Evolutionary conservation across 2,113 vertebrate genomes (phyloP).

Genomic region (Pelusios castaneus): DNA sequence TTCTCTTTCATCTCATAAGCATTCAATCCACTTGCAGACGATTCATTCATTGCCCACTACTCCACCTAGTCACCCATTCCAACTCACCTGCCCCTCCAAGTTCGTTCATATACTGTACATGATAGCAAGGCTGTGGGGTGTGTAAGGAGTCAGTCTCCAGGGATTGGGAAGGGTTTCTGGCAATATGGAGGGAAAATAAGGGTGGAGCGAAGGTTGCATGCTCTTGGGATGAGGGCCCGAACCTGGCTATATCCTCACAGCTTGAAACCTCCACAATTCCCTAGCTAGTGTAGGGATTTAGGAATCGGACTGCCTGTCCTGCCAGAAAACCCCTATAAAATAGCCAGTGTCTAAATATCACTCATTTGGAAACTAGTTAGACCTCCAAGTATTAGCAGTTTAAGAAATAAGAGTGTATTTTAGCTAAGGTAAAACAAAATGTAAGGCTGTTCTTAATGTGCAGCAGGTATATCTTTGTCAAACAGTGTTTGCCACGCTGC

Average conservation of each 20-base stretch:
- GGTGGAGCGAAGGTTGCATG: background rate
- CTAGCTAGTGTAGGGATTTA: background rate
- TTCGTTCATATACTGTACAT: background rate
- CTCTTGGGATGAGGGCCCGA: background rate
- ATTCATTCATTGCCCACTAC: background rate
- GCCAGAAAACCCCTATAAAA: slow-evolving; percentile 13
- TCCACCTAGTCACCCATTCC: background rate
- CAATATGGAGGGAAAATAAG: background rate
- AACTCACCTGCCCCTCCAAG: background rate
- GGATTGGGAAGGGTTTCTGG: background rate
- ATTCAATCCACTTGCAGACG: background rate
- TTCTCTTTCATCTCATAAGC: background rate
- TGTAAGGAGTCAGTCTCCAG: background rate
- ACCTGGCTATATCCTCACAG: fast-evolving
- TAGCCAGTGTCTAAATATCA: slow-evolving; percentile 33
- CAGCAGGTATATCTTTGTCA: slow-evolving; percentile 43
- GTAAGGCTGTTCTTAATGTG: slow-evolving; percentile 34
- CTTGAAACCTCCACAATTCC: background rate
- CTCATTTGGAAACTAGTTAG: slow-evolving; percentile 33
- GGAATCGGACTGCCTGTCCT: background rate
- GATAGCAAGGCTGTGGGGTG: background rate
- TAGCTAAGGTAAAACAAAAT: slow-evolving; percentile 33
- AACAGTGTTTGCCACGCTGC: slow-evolving; percentile 39
- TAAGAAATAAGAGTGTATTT: slow-evolving; percentile 18
- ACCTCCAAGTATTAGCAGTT: slow-evolving; percentile 45